A percentile compares a stretch with the other conserved stretches of the same genome.
Evolutionary conservation across 2,888 invertebrate genomes (phyloP).

Genomic region (Amphipoea lucens): DNA sequence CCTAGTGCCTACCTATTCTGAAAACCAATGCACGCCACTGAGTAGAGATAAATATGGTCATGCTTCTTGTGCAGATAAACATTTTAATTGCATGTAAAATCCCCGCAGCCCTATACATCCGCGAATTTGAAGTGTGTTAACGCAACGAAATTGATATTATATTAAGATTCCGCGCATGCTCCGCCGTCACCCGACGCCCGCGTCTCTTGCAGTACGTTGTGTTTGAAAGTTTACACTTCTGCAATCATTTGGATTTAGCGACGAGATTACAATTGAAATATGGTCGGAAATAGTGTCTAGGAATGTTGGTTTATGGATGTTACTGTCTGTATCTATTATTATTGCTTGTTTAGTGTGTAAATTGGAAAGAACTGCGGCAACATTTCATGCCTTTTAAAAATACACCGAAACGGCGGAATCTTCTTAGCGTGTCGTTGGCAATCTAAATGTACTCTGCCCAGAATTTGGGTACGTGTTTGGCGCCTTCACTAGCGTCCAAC

Average conservation of each 20-base stretch:
- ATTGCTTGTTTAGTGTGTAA: background rate
- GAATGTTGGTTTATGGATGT: background rate
- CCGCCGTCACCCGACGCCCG: conserved; percentile 66
- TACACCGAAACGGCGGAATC: background rate
- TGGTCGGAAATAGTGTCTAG: conserved; percentile 4
- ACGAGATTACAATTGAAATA: conserved; percentile 10
- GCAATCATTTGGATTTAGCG: conserved; percentile 16
- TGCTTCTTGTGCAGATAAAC: background rate
- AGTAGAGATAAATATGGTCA: background rate
- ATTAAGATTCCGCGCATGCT: conserved; percentile 78
- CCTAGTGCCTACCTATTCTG: too few species aligned
- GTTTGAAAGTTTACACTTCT: conserved; percentile 23
- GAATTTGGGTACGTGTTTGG: background rate
- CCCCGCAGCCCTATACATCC: conserved; percentile 63
- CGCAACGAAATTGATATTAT: conserved; percentile 66
- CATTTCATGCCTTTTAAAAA: background rate
- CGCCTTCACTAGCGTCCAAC: background rate
- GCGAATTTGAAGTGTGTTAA: conserved; percentile 69
- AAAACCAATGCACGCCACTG: background rate
- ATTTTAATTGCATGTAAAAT: background rate
- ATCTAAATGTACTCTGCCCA: background rate
- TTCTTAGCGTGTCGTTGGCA: background rate
- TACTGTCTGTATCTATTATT: background rate
- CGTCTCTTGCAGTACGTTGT: conserved; percentile 42
- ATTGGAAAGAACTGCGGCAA: background rate